Percentiles rank a stretch among this genome's conserved stretches.
These are phyloP conservation scores for Champsocephalus esox DNA, from an alignment of 2,797 vertebrate genomes.

Conservation along the genomic window DNA sequence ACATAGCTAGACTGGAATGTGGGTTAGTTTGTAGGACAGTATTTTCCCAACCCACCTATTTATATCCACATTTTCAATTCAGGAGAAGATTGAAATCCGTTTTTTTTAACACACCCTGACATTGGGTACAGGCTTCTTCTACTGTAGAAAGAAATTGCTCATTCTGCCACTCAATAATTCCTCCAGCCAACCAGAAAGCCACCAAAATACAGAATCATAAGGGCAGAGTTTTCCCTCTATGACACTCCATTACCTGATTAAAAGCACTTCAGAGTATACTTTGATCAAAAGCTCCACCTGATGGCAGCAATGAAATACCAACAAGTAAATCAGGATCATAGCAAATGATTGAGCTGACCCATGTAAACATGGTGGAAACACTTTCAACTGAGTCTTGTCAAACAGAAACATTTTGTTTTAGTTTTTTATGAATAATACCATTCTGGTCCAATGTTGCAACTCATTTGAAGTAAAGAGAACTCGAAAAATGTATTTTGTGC, in stretches of 20 bases:
- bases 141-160: neutral
- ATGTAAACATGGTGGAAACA: neutral
- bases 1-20: neutral
- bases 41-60: neutral
- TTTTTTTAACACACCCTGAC: neutral
- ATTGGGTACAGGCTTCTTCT: neutral
- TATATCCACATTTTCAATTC: neutral
- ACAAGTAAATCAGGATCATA: neutral
- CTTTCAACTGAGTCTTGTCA: neutral
- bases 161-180: neutral
- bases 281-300: too few species aligned
- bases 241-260: conserved; percentile 4
- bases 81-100: neutral
- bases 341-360: neutral
- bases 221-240: neutral
- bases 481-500: neutral
- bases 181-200: neutral
- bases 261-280: neutral
- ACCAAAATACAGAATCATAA: neutral
- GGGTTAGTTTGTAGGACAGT: neutral
- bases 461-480: too few species aligned
- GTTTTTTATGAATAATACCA: neutral
- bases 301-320: too few species aligned
- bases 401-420: neutral
- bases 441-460: neutral